Evolutionary conservation across 2,888 invertebrate genomes (phyloP), one percentile per base, ranked within the genome.

Genomic region (Temnothorax rugatulus): DNA sequence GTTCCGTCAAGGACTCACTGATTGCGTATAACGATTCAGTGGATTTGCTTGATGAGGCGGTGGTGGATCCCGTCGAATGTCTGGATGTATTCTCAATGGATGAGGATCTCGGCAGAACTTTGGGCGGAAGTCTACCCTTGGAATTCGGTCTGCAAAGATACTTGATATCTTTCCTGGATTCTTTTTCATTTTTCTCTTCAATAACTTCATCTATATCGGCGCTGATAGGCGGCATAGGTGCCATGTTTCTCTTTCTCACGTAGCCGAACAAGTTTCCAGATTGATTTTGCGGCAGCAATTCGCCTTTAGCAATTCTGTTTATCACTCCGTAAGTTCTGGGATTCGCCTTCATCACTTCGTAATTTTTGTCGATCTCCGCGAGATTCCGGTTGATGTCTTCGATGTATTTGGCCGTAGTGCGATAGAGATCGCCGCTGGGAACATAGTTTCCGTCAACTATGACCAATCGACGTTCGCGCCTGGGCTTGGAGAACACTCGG

Each of bases 351-450:
- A 93, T 83, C 63, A 93, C 92, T 75, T 93, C 93, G 87, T 93
- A 93, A 38, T 92, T 94, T 73, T 93, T 92, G 63, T 94, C 94
- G 73, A 94, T 94, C 83, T 94, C 94, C 0, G 94, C 94, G 15
- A 94, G 92, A 83, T 94, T 94, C 11, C 90, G 88, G 77, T 94
- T 94, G 15, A 94, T 93, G 69, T 94, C 94, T 71, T 94, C 94
- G 84, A 94, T 94, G 86, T 94, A 94, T 71, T 91, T 91, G 0
- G 92, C 92, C 2, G 94, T 93, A 57, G 92, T 93, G 9, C 93
- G 90, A 59, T 93, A 94, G 4, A 94, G 90, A 89, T 94, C 93
- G 21, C 93, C 93, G 61, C 94, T 93, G 0, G 93, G 93, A 0
- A 94, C 93, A 83, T 94, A 94, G 86, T 94, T 94, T 0, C 91